phyloP scores from a whole-genome alignment of 2,113 vertebrate genomes.

The Anseranas semipalmata region DNA sequence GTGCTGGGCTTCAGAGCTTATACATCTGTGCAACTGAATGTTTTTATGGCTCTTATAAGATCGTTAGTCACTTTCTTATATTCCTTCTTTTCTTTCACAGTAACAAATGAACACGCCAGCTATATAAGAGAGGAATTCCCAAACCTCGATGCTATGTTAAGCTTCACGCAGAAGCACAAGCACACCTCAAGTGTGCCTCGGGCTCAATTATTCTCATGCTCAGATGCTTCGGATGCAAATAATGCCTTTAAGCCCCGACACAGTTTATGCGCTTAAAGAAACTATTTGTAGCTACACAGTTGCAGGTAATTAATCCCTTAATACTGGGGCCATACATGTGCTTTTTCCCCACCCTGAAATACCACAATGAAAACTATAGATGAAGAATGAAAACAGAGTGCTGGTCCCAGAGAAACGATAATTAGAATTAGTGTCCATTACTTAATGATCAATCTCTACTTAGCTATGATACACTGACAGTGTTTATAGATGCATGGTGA shows the following conservation, averaged over 20 bases:
- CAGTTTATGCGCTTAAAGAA: not conserved
- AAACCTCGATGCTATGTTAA: not conserved
- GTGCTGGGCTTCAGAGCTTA: not conserved
- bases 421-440: not conserved
- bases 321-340: no score
- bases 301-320: not conserved
- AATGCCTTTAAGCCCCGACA: not conserved
- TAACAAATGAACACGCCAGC: not conserved
- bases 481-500: not conserved
- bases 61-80: not conserved
- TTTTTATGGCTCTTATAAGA: not conserved
- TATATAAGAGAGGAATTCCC: not conserved
- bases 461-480: not conserved
- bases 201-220: not conserved
- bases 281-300: not conserved
- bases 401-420: not conserved
- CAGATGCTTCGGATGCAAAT: not conserved
- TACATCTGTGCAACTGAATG: conserved; percentile 7
- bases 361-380: not conserved
- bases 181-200: not conserved
- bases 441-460: not conserved
- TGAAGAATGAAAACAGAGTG: not conserved
- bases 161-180: not conserved
- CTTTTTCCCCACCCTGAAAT: not conserved
- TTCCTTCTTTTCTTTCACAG: not conserved